phyloP scores from a whole-genome alignment of 2,113 vertebrate species.

The Cisticola juncidis region DNA sequence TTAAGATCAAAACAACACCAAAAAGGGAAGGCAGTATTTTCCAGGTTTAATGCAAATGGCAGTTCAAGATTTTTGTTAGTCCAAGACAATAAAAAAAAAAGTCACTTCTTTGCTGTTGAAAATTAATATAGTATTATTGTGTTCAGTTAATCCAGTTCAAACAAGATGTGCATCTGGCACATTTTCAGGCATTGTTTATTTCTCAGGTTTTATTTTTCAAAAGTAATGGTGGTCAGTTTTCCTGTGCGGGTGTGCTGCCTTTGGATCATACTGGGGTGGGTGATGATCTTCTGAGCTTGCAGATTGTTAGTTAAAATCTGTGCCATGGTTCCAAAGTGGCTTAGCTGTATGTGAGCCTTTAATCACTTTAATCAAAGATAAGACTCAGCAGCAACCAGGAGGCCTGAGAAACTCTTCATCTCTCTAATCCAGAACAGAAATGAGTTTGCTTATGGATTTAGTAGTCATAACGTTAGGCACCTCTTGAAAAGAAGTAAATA shows the following conservation, averaged over 20 bases:
- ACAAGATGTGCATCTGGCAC: background rate
- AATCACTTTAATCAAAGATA: background rate
- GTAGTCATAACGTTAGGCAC: background rate
- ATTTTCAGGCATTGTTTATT: background rate
- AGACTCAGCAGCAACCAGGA: background rate
- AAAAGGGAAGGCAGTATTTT: background rate
- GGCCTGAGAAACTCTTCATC: background rate
- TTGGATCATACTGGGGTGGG: background rate
- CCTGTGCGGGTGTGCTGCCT: background rate
- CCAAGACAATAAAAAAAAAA: background rate
- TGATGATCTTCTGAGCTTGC: background rate
- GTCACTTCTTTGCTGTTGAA: background rate
- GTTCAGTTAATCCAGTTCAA: background rate
- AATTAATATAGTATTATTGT: background rate
- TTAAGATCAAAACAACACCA: background rate
- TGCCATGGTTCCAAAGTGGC: background rate
- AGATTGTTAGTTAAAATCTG: background rate
- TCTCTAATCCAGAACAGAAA: background rate
- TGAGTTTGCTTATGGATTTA: background rate
- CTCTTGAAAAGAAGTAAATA: background rate
- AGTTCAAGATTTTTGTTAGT: background rate
- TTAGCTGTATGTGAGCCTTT: background rate
- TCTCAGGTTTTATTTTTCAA: constrained; percentile 5
- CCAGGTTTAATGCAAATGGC: background rate
- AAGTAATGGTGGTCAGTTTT: background rate